phyloP scores from a whole-genome alignment of 2,113 vertebrate species.

The Apodemus sylvaticus region DNA sequence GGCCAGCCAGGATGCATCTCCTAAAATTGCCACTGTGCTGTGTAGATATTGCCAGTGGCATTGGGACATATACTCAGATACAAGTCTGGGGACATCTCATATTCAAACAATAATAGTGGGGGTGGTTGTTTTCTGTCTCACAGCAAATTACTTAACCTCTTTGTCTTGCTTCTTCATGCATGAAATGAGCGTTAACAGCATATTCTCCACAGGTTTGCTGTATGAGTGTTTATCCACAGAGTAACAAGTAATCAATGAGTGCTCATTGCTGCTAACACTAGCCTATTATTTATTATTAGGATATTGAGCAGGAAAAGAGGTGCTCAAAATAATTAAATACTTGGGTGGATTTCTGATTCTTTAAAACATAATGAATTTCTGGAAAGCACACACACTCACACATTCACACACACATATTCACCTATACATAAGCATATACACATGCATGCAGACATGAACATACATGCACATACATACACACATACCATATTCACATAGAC shows the following conservation, averaged over 20 bases:
- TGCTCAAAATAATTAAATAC: slow-evolving; percentile 24
- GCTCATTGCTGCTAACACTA: background rate
- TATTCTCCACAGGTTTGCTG: background rate
- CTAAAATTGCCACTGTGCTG: background rate
- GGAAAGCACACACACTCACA: background rate
- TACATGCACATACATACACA: background rate
- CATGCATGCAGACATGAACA: background rate
- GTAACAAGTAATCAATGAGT: background rate
- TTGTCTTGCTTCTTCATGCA: background rate
- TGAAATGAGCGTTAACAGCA: background rate
- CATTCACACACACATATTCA: background rate
- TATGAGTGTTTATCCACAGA: background rate
- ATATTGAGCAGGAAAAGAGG: background rate
- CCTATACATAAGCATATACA: background rate
- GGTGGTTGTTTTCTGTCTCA: background rate
- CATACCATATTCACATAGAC: background rate
- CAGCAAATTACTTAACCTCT: background rate
- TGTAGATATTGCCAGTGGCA: background rate
- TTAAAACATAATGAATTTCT: slow-evolving; percentile 48
- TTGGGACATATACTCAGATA: background rate
- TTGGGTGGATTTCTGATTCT: background rate
- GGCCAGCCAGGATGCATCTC: background rate
- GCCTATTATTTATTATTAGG: slow-evolving; percentile 3
- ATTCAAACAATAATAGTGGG: background rate
- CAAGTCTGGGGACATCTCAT: background rate